Base-by-base conservation (phyloP, 1,140 invertebrate genomes). In the Ips nitidus region DNA sequence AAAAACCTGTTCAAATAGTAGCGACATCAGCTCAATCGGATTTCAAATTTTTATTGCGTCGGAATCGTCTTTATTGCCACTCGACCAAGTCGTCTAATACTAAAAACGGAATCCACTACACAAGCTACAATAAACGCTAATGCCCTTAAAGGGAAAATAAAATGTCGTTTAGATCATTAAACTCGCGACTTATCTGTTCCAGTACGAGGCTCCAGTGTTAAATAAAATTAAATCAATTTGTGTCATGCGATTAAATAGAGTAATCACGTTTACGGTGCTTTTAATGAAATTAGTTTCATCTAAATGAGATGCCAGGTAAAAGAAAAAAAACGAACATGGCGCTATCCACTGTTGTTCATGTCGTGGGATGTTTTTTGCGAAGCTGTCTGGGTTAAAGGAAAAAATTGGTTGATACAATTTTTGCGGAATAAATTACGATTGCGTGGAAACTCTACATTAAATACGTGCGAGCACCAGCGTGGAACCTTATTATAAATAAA, bases 181-280 rank as follows among this genome's bases (percentile, higher is more conserved):
- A 67, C 55, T 57, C 41, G 52, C 53, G 52, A 69, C 52, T 69
- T 69, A 62, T 69, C 43, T 47, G 67, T 62, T 69, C 41, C 53
- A 42, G 7, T 60, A 57, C 59, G 52, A 69, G 39, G 36, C 41
- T 60, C 43, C 6, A 42, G 56, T 52, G 43, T 60, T 67, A 60
- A 60, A 67, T 67, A 60, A 67, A 67, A 67, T 67, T 59, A 59
- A 67, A 60, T 67, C 56, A 67, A 67, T 67, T 67, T 67, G 45
- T 59, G 56, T 60, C 39, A 40, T 38, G 41, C 56, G 43, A 50
- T 67, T 59, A 67, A 60, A 42, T 52, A 8, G 65, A 67, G 65
- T 59, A 52, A 67, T 67, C 65, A 50, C 40, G 43, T 67, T 60
- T 59, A 37, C 36, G 41, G 38, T 64, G 50, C 41, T 64, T 55